Percentiles rank a stretch among this genome's conserved stretches.
Conservation (phyloP, 2,113 vertebrate species). For the Oryzias javanicus region DNA sequence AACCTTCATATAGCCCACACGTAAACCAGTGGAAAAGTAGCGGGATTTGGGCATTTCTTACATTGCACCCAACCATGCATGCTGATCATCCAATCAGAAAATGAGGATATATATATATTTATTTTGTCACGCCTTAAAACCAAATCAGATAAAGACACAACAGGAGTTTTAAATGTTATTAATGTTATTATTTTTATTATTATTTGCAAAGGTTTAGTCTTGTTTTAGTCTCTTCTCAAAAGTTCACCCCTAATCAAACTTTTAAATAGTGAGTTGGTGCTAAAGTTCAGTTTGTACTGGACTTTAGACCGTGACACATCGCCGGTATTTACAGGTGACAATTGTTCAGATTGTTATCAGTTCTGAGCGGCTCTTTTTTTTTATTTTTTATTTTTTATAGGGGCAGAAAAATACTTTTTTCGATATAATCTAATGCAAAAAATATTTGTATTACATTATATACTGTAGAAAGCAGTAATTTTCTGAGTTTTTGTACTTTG, state of each 20-base stretch:
- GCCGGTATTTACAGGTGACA: too few species aligned
- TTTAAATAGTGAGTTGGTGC: conserved; percentile 2
- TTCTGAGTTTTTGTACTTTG: too few species aligned
- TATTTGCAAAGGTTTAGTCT: neutral
- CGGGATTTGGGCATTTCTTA: conserved; percentile 19
- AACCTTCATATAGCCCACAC: conserved; percentile 17
- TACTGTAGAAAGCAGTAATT: too few species aligned
- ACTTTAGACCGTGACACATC: neutral
- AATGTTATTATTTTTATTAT: too few species aligned
- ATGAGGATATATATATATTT: conserved; percentile 1
- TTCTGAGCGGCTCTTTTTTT: neutral
- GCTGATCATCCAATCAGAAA: neutral
- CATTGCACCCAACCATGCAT: neutral
- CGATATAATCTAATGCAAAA: too few species aligned
- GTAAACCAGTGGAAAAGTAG: conserved; percentile 24
- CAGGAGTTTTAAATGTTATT: neutral
- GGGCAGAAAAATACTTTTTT: too few species aligned
- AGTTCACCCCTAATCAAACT: too few species aligned
- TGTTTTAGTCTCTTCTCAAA: too few species aligned
- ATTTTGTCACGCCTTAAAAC: neutral
- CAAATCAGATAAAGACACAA: conserved; percentile 4
- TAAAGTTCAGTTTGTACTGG: conserved; percentile 47
- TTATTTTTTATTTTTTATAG: too few species aligned
- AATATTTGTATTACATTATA: too few species aligned
- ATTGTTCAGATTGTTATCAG: neutral